A percentile compares a stretch with the other conserved stretches of the same genome.
Conservation (phyloP, 1,140 invertebrate species). For the Aporrectodea caliginosa region DNA sequence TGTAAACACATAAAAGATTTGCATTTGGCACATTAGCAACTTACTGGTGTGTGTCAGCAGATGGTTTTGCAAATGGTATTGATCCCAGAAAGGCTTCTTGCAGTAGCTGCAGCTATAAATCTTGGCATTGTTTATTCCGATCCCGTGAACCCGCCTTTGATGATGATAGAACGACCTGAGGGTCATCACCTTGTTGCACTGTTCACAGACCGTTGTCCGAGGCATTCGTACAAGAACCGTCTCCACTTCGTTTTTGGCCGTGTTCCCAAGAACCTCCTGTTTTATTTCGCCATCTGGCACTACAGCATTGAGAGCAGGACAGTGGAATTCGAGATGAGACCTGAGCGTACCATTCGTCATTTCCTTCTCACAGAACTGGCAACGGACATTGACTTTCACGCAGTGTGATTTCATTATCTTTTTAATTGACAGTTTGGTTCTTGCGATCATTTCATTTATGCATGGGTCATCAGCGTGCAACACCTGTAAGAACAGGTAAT, state of each 20-base stretch:
- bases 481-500: background rate
- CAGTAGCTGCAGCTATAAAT: background rate
- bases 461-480: background rate
- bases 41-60: background rate
- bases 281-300: background rate
- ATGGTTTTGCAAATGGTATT: background rate
- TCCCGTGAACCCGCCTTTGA: background rate
- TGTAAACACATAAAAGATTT: too few relatives aligned
- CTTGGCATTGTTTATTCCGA: background rate
- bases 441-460: background rate
- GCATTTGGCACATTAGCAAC: too few relatives aligned
- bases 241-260: background rate
- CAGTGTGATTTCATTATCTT: background rate
- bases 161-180: background rate
- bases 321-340: background rate
- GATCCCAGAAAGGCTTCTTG: background rate
- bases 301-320: background rate
- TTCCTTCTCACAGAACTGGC: background rate
- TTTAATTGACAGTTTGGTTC: background rate
- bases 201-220: background rate
- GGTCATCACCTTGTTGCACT: background rate
- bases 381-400: background rate
- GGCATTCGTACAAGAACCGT: background rate
- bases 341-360: background rate
- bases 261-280: background rate